These are phyloP conservation scores for Lamellibrachia columna DNA, from an alignment of 2,888 invertebrate species.

Conservation along the genomic window DNA sequence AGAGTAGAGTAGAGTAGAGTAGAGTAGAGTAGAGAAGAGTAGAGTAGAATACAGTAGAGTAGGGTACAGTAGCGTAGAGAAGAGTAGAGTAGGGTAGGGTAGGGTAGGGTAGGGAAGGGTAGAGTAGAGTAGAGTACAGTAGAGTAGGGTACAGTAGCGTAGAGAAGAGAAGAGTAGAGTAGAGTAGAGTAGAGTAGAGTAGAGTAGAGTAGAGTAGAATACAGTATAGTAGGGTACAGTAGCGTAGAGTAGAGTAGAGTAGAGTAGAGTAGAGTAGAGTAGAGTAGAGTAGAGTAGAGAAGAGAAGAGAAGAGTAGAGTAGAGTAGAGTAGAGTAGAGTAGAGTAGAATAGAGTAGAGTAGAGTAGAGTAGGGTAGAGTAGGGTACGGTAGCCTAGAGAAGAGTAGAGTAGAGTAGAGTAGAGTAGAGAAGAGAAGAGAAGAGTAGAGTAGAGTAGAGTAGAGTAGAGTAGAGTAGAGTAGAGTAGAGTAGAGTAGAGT, in stretches of 20 bases:
- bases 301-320: background rate
- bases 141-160: background rate
- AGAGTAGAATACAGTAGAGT: too few species aligned
- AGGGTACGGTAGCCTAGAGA: too few species aligned
- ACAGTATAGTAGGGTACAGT: too few species aligned
- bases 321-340: background rate
- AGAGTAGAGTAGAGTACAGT: slow-evolving; percentile 21
- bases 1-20: background rate
- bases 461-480: too few species aligned
- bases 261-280: slow-evolving; percentile 6
- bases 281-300: slow-evolving; percentile 13
- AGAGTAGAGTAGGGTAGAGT: slow-evolving; percentile 6
- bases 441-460: too few species aligned
- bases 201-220: too few species aligned
- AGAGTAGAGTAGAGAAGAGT: background rate
- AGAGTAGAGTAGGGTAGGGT: slow-evolving; percentile 18
- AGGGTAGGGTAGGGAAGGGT: background rate
- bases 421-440: too few species aligned
- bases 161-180: too few species aligned
- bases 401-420: too few species aligned
- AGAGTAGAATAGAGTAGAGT: background rate
- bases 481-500: too few species aligned
- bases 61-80: too few species aligned
- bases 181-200: slow-evolving; percentile 13
- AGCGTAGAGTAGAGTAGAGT: too few species aligned